Percentiles rank a stretch among this genome's conserved stretches.
Conservation (phyloP, 2,113 vertebrate genomes). For the Triplophysa siluroides region DNA sequence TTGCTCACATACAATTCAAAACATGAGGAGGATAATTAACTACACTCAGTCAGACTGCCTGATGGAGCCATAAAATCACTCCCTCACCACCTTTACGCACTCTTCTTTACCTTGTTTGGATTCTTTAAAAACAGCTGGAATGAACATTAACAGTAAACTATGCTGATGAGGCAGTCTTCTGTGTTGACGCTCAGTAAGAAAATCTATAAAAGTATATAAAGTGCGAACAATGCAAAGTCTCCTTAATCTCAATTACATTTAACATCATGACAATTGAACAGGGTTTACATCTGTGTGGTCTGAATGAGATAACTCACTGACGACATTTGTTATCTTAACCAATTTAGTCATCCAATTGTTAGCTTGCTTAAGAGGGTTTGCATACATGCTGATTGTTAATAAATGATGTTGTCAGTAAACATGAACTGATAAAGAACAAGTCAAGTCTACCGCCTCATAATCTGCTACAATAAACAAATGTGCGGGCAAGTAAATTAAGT, state of each 20-base stretch:
- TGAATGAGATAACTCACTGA: not conserved
- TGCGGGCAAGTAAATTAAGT: not conserved
- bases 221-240: no score
- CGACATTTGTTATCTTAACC: not conserved
- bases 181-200: not conserved
- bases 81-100: no score
- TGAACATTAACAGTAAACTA: no score
- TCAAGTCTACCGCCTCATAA: not conserved
- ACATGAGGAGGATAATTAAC: constrained; percentile 18
- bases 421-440: not conserved
- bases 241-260: not conserved
- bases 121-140: no score
- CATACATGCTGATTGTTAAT: constrained; percentile 2
- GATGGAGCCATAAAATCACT: not conserved
- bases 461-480: not conserved
- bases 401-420: not conserved
- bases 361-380: not conserved
- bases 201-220: no score
- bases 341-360: not conserved
- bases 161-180: not conserved
- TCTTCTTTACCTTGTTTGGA: no score
- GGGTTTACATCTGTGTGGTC: not conserved
- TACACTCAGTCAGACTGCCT: not conserved
- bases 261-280: not conserved
- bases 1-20: constrained; percentile 8